A percentile compares a stretch with the other conserved stretches of the same genome.
Conservation (phyloP, 2,888 invertebrate species). For the Amphipoea oculea region DNA sequence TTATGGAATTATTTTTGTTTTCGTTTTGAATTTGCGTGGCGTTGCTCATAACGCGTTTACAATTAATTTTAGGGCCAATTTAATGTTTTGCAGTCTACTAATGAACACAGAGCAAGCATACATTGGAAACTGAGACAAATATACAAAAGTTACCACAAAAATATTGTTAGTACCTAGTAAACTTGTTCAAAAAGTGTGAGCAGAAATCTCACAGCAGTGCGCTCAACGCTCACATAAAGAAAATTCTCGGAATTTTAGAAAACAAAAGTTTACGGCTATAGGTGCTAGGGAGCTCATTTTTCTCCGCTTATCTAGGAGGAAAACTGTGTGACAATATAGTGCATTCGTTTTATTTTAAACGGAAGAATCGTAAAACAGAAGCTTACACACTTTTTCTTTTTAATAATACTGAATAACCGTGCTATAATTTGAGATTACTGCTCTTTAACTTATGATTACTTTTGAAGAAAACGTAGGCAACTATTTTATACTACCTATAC, state of each 20-base stretch:
- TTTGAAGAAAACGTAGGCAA: not conserved
- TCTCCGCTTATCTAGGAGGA: conserved; percentile 37
- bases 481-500: not conserved
- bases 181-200: conserved; percentile 49
- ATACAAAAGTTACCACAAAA: conserved; percentile 15
- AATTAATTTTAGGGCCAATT: not conserved
- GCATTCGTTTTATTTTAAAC: not conserved
- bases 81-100: not conserved
- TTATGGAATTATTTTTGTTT: not conserved
- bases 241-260: conserved; percentile 36
- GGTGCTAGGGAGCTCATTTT: conserved; percentile 31
- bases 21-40: not conserved
- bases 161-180: conserved; percentile 31
- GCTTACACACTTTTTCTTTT: not conserved
- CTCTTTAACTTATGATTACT: not conserved
- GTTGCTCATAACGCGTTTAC: not conserved
- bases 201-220: conserved; percentile 21
- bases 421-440: not conserved
- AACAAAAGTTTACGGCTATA: conserved; percentile 45
- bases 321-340: conserved; percentile 21
- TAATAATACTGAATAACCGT: not conserved
- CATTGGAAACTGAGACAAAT: conserved; percentile 8
- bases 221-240: conserved; percentile 42
- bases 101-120: not conserved
- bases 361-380: not conserved